Percentiles rank a stretch among this genome's conserved stretches.
Conservation (phyloP, 2,888 invertebrate species). For the Odontothrips loti region DNA sequence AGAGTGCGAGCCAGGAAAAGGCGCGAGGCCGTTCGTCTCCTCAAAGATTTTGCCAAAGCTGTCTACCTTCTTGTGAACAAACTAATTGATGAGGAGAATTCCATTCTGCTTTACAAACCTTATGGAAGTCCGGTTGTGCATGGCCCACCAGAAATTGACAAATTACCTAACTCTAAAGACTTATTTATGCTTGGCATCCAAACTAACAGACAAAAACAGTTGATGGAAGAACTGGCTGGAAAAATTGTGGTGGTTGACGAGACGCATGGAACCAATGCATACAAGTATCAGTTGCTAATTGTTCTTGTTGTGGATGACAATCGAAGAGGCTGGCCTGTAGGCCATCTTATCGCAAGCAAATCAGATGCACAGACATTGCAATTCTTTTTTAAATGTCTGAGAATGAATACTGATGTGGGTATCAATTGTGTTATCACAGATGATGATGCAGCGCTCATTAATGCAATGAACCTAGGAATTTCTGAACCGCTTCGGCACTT, state of each 20-base stretch:
- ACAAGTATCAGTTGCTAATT: constrained; percentile 29
- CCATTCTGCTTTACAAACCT: neutral
- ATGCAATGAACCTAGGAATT: constrained; percentile 28
- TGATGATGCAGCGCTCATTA: constrained; percentile 30
- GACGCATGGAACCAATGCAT: constrained; percentile 18
- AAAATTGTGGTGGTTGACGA: neutral
- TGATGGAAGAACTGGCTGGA: neutral
- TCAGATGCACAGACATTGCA: constrained; percentile 24
- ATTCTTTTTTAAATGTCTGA: constrained; percentile 18
- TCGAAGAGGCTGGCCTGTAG: constrained; percentile 30
- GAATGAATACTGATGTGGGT: neutral
- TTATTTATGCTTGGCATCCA: neutral
- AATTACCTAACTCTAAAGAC: neutral
- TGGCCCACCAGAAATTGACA: neutral
- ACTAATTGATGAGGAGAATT: neutral
- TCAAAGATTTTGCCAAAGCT: neutral
- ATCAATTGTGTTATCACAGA: constrained; percentile 27
- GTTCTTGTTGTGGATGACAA: constrained; percentile 28
- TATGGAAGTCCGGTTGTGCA: neutral
- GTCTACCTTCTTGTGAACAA: neutral
- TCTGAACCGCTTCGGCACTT: constrained; percentile 10
- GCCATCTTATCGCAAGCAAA: constrained; percentile 28
- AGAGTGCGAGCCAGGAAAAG: neutral
- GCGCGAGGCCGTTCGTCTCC: neutral
- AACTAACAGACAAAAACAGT: neutral